These are phyloP conservation scores for Drosophila barbarae DNA, from an alignment of 2,888 invertebrate genomes.

Conservation along the genomic window DNA sequence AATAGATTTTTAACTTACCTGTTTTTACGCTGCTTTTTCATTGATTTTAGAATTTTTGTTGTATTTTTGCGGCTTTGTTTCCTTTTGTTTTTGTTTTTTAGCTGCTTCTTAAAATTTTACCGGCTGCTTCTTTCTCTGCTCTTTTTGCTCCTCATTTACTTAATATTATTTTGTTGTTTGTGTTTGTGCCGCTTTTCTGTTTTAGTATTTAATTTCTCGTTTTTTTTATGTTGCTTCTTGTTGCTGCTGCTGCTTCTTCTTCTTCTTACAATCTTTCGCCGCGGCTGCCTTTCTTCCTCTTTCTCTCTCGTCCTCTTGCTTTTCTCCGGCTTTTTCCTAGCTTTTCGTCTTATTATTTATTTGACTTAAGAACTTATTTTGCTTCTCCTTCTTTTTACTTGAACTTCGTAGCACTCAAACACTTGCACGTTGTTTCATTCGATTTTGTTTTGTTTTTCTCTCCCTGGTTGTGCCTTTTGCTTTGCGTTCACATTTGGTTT, in stretches of 20 bases:
- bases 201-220: constrained; percentile 1
- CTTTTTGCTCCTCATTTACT: neutral
- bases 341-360: constrained; percentile 16
- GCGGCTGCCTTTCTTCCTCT: neutral
- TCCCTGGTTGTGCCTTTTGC: constrained; percentile 21
- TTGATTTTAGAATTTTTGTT: neutral
- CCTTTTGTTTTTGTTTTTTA: neutral
- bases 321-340: constrained; percentile 2
- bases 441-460: constrained; percentile 29
- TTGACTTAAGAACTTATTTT: constrained; percentile 11
- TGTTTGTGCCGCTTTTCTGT: constrained; percentile 6
- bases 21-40: constrained; percentile 3
- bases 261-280: neutral
- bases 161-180: constrained; percentile 9
- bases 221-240: neutral
- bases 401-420: constrained; percentile 20
- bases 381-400: constrained; percentile 5
- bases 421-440: constrained; percentile 9
- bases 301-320: neutral
- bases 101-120: constrained; percentile 4
- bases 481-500: constrained; percentile 41
- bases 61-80: neutral
- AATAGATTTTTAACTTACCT: neutral
- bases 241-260: neutral
- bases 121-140: neutral